Base-by-base conservation (phyloP, 2,113 vertebrate genomes). In the Merops nubicus region DNA sequence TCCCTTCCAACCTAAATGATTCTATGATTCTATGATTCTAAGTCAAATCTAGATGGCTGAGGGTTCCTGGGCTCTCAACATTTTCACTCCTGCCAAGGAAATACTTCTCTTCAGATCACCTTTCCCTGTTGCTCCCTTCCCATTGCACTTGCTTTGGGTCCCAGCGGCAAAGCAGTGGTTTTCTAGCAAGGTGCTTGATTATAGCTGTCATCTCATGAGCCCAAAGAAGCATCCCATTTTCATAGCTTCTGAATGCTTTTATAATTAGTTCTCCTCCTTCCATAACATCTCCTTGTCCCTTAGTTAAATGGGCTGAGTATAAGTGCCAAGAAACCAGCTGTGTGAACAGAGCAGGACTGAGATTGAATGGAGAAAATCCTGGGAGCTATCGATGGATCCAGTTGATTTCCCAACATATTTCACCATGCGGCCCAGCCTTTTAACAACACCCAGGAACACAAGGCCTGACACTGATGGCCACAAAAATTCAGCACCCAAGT, bases 271-370 rank as follows among this genome's bases (percentile, higher is more conserved):
- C n/a, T 80, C 68, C 34, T 56, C 60, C 69, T 94, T 92, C 88
- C 72, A 17, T 29, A 79, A 36, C 40, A 34, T 57, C 43, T 91
- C 43, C 94, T 92, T 83, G 60, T 92, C 48, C 88, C 53, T 91
- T 85, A 86, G 94, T 96, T 91, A 97, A 97, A 96, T 65, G 64
- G 90, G 56, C 14, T 40, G 23, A 68, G 90, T 64, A 29, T 63
- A 79, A 96, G 81, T 77, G 76, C 70, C 64, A 74, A 92, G 53
- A 91, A 65, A 57, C 18, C 93, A 97, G 82, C 54, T 96, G 94
- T 53, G 81, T 76, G 85, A 93, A 64, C 9, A 23, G 26, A 42
- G 62, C 51, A 36, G 72, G n/a, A 29, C 60, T 23, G 38, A 78
- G 45, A 56, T 0, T 20, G 51, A 43, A 69, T 22, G 50, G 62